These are phyloP conservation scores for Tinea semifulvella DNA, from an alignment of 2,888 invertebrate species.

Conservation along the genomic window DNA sequence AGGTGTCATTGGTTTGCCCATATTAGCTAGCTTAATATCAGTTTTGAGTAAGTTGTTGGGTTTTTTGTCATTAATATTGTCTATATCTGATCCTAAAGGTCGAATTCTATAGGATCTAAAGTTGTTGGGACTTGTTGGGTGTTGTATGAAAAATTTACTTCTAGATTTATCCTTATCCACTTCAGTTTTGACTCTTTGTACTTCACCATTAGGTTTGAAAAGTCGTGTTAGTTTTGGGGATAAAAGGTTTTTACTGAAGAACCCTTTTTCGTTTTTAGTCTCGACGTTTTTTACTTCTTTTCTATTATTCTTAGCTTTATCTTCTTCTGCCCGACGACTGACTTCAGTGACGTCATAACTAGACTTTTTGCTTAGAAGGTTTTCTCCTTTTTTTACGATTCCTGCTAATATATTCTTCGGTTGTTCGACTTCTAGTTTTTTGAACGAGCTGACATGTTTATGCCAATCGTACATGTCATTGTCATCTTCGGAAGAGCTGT, in stretches of 20 bases:
- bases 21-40: constrained; percentile 45
- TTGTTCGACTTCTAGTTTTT: constrained; percentile 25
- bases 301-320: neutral
- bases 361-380: constrained; percentile 28
- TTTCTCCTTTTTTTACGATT: constrained; percentile 35
- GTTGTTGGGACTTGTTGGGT: constrained; percentile 38
- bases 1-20: constrained; percentile 60
- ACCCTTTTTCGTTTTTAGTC: constrained; percentile 35
- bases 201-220: constrained; percentile 43
- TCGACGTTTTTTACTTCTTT: neutral
- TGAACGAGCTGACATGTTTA: constrained; percentile 27
- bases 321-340: neutral
- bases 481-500: constrained; percentile 28
- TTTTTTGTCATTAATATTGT: constrained; percentile 17
- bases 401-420: constrained; percentile 29
- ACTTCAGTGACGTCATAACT: constrained; percentile 43
- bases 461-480: constrained; percentile 28
- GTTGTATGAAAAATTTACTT: constrained; percentile 53
- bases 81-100: constrained; percentile 27
- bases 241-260: constrained; percentile 47
- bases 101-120: constrained; percentile 37
- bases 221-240: constrained; percentile 54
- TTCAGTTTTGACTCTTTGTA: constrained; percentile 30
- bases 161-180: constrained; percentile 38
- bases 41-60: constrained; percentile 37